Evolutionary conservation across 2,888 invertebrate species (phyloP), one percentile per base, ranked within the genome.

Genomic region (Drosophila recens): DNA sequence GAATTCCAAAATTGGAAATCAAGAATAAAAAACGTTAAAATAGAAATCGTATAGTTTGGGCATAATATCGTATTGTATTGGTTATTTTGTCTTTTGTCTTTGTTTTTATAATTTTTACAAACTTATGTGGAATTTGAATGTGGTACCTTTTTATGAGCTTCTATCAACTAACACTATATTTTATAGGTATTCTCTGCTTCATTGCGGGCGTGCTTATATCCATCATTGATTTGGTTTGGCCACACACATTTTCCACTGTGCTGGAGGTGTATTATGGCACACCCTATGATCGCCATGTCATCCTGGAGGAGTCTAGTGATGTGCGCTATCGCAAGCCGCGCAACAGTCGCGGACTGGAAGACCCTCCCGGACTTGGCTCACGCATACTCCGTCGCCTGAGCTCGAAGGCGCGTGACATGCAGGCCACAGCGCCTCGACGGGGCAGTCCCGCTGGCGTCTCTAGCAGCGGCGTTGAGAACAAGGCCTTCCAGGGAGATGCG

Each of bases 221-320:
- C 9, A 94, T 96, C 11, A 94, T 98, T 75, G 97, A 97, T 92
- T 94, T 97, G 90, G 94, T 97, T 78, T 97, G 96, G 94, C 98
- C 98, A 5, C 97, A 98, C 92, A 95, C 96, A 83, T 98, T 98
- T 93, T 97, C 97, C 46, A 98, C 98, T 0, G 97, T 98, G 77
- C 92, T 97, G 65, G 96, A 97, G 92, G 92, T 98, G 48, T 98
- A 98, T 93, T 98, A 97, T 91, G 98, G 98, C 91, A 98, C 98
- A 15, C 98, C 98, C 0, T 98, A 97, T 91, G 98, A 98, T 92
- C 94, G 98, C 49, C 98, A 98, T 92, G 97, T 97, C 70, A 97
- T 98, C 65, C 96, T 98, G 72, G 97, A 97, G 86, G 97, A 97
- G 92, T 97, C 97, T 81, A 95, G 95, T 87, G 95, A 95, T 85